phyloP scores from a whole-genome alignment of 1,140 invertebrate species.

The Vollenhovia emeryi region DNA sequence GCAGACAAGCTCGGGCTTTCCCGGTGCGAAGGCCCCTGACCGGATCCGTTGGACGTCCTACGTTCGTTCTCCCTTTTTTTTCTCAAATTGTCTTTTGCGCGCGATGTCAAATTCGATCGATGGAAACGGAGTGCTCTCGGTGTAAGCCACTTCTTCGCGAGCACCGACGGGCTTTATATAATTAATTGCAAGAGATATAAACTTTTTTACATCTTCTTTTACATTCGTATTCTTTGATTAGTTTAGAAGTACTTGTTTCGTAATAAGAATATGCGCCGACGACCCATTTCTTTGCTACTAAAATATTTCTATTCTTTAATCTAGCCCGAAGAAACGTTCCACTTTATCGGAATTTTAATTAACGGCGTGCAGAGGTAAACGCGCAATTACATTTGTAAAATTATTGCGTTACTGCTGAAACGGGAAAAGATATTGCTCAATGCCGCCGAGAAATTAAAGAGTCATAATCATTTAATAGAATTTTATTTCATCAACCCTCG shows the following conservation, averaged over 20 bases:
- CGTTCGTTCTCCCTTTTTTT: neutral
- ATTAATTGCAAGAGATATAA: conserved; percentile 24
- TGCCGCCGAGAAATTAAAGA: neutral
- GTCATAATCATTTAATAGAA: neutral
- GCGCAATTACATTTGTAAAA: neutral
- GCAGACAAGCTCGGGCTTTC: conserved; percentile 73
- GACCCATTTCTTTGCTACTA: neutral
- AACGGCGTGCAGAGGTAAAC: neutral
- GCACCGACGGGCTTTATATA: neutral
- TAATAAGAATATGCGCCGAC: neutral
- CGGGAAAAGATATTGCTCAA: neutral
- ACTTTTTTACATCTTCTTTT: neutral
- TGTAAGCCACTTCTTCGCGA: neutral
- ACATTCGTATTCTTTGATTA: neutral
- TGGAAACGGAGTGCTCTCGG: conserved; percentile 7
- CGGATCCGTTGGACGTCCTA: conserved; percentile 22
- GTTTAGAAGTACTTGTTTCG: neutral
- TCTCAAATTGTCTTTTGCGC: conserved; percentile 28
- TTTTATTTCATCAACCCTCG: neutral
- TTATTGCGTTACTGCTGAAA: neutral
- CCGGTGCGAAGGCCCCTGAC: conserved; percentile 65
- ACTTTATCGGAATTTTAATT: conserved; percentile 28
- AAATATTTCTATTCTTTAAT: conserved; percentile 13
- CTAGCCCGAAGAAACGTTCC: neutral
- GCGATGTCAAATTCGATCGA: conserved; percentile 38